Conservation (phyloP, 2,113 vertebrate species). For the Paramormyrops kingsleyae region DNA sequence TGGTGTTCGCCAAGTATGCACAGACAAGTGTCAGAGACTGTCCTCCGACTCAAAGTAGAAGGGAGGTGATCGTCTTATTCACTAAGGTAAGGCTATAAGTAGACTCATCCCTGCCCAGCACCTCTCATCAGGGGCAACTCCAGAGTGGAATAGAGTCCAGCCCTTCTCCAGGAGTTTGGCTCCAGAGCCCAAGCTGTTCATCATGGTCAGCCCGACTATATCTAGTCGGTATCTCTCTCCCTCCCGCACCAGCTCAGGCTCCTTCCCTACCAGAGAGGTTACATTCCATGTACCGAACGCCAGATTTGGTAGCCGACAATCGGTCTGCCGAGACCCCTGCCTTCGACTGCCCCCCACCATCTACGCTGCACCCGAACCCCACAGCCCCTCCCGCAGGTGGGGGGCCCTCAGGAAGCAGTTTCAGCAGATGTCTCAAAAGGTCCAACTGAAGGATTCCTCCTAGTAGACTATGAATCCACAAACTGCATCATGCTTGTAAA, state of each 20-base stretch:
- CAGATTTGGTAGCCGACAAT: neutral
- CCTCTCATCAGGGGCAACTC: neutral
- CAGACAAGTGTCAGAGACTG: neutral
- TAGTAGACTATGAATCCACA: neutral
- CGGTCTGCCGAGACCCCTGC: neutral
- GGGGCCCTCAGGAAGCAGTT: neutral
- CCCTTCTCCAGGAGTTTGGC: neutral
- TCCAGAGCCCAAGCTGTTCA: neutral
- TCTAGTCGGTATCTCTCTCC: neutral
- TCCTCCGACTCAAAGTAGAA: neutral
- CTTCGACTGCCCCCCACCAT: neutral
- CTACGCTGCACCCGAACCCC: neutral
- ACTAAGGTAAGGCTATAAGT: neutral
- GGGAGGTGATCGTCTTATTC: neutral
- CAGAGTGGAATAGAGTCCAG: neutral
- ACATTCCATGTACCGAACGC: neutral
- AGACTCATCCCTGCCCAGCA: neutral
- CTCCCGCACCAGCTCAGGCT: neutral
- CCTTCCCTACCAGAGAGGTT: neutral
- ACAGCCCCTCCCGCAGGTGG: neutral
- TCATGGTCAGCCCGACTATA: neutral
- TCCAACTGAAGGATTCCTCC: neutral
- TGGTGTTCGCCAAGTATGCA: neutral
- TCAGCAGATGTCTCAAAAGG: neutral
- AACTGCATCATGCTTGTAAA: neutral